phyloP scores from a whole-genome alignment of 2,888 invertebrate species.

The Cerastis leucographa region DNA sequence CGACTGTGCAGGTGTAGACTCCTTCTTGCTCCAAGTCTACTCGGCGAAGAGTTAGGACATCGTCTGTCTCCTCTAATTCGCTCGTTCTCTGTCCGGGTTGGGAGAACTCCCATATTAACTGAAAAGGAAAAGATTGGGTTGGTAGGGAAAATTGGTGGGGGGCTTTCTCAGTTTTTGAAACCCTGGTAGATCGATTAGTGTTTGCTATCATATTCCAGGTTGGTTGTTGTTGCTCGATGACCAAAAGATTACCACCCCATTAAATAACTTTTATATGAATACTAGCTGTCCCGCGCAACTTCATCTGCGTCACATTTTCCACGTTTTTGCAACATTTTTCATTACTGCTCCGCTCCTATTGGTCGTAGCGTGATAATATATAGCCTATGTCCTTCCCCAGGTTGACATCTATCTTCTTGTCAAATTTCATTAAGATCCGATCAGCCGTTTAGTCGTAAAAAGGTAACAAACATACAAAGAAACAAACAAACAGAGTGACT shows the following conservation, averaged over 20 bases:
- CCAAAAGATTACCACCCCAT: background rate
- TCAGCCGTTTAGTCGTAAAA: too few relatives aligned
- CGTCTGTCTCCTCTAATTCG: slow-evolving; percentile 74
- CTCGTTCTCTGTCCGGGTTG: slow-evolving; percentile 72
- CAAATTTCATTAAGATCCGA: too few relatives aligned
- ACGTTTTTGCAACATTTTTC: too few relatives aligned
- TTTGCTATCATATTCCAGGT: background rate
- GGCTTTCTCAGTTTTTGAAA: background rate
- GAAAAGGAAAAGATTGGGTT: slow-evolving; percentile 44
- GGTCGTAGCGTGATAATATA: too few relatives aligned
- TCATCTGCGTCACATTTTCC: too few relatives aligned
- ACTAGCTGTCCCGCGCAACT: too few relatives aligned
- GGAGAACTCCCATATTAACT: slow-evolving; percentile 82
- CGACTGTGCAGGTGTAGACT: slow-evolving; percentile 79
- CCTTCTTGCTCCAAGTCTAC: slow-evolving; percentile 78
- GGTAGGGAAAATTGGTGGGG: background rate
- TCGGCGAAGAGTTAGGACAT: slow-evolving; percentile 73
- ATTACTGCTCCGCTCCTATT: too few relatives aligned
- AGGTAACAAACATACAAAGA: too few relatives aligned
- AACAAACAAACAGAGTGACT: too few relatives aligned
- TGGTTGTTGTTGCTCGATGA: background rate
- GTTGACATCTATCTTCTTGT: too few relatives aligned
- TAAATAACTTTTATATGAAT: background rate
- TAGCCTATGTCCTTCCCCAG: too few relatives aligned
- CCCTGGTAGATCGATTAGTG: too few relatives aligned